These are phyloP conservation scores for Dipodomys merriami DNA, from an alignment of 2,113 vertebrate species.

Conservation along the genomic window DNA sequence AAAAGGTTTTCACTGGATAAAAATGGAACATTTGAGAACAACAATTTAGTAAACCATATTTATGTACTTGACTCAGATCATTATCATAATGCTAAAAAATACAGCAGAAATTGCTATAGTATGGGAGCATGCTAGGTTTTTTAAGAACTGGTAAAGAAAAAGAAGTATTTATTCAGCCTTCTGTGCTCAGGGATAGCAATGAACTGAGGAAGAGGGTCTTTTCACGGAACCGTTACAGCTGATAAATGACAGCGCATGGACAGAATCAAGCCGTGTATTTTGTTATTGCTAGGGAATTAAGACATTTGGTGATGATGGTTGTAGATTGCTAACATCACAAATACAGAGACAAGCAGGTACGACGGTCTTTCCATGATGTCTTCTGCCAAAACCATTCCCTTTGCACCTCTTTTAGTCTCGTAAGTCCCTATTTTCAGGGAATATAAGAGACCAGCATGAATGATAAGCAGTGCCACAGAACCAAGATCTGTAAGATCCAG, in stretches of 20 bases:
- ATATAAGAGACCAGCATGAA: not conserved
- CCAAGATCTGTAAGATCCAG: not conserved
- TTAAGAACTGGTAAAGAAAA: slow-evolving; percentile 47
- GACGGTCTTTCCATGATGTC: not conserved
- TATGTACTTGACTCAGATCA: no score
- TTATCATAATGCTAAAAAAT: slow-evolving; percentile 23
- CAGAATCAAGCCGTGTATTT: not conserved
- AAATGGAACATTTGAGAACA: not conserved
- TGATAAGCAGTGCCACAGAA: slow-evolving; percentile 2
- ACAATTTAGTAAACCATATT: not conserved
- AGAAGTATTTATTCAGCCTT: not conserved
- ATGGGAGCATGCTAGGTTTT: slow-evolving; percentile 13
- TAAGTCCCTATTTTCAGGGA: slow-evolving; percentile 21
- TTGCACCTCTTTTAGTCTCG: not conserved
- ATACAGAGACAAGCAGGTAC: not conserved
- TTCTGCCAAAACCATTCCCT: slow-evolving; percentile 11
- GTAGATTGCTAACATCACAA: not conserved
- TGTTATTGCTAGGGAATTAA: not conserved
- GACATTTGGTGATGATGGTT: not conserved
- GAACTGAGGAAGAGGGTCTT: not conserved
- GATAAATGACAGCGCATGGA: not conserved
- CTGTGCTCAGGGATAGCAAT: not conserved
- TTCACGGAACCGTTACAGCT: not conserved
- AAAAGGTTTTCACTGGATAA: not conserved
- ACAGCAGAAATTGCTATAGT: not conserved